Base-by-base conservation (phyloP, 2,888 invertebrate species). In the Helleia helle region DNA sequence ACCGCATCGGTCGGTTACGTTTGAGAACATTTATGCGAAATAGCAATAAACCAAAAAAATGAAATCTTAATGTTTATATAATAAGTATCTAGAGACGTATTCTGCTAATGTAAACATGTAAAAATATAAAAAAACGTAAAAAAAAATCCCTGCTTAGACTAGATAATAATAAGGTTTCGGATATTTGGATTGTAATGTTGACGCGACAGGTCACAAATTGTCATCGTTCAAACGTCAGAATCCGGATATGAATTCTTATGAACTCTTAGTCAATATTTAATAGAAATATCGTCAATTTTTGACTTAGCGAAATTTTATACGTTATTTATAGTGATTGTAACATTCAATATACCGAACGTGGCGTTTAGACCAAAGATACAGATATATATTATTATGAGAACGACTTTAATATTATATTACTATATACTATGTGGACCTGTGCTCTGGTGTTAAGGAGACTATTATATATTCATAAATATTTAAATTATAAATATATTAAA, bases 31-130 rank as follows among this genome's bases (percentile, higher is more conserved):
- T 65, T 62, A 54, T 70, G 75, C 74, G 77, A 75, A 59, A 74
- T 77, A 83, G 84, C 83, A 84, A 83, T 81, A 85, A 85, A 86
- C 84, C 85, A 85, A 85, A 86, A n/a, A 49, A 77, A 84, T 74
- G 67, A 72, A 75, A 74, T 66, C 65, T 77, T 77, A 77, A 77
- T 72, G 70, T 81, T 76, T 56, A 53, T 55, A 80, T 71, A 62
- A 68, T 83, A 83, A 68, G 69, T 77, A 75, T 65, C 66, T 81
- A 81, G 83, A 75, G 62, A 75, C 64, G 79, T 83, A 83, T 71
- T 79, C 71, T 72, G 84, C 83, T 83, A 77, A 76, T 71, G 69
- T 79, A 79, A 80, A 75, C 70, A 69, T 69, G 67, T 71, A 77
- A 80, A 69, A 80, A 77, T 74, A 69, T 75, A 76, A 74, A 74